Evolutionary conservation across 2,113 vertebrate genomes (phyloP), one percentile per base, ranked within the genome.

Genomic region (Percina caprodes): DNA sequence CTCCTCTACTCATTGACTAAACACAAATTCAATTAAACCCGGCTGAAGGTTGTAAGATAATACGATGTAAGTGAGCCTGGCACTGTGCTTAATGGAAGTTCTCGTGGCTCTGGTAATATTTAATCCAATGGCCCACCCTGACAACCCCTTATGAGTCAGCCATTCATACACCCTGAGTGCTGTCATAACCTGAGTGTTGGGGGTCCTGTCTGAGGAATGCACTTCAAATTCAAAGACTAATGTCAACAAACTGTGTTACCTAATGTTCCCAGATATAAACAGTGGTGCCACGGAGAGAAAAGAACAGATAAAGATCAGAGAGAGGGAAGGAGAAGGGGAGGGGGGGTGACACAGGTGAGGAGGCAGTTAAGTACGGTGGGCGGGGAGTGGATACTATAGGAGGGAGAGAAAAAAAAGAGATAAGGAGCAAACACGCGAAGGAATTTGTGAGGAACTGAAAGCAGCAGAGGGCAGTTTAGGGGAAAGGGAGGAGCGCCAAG

Each of bases 401-500:
- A 80, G 58, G 72, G 68, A 88, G 65, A 2, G 15, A 26, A 68
- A 65, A 88, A 88, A 82, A 46, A 62, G 12, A 82, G 89, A 87
- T 87, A 89, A 91, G 83, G 69, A 88, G 83, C 73, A 52, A 87
- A 61, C 79, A 51, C 60, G 69, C 77, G 35, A 79, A 90, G 90
- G 93, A 94, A 94, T 93, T 87, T 79, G 30, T 81, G 84, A 85
- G 83, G 73, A 92, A 90, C 82, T 78, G 88, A 89, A 88, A 92
- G 74, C 66, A 83, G 74, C 12, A 9, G 80, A 86, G 77, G 65
- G 69, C 21, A 45, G 83, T 63, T 84, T 72, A 85, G 80, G 78
- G 74, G 62, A 83, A 69, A 86, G 92, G 94, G 94, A 92, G 91
- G 92, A 88, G 93, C 90, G 19, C 30, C 0, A 6, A 62, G 77